Evolutionary conservation across 1,140 invertebrate species (phyloP).

Genomic region (Orussus abietinus): DNA sequence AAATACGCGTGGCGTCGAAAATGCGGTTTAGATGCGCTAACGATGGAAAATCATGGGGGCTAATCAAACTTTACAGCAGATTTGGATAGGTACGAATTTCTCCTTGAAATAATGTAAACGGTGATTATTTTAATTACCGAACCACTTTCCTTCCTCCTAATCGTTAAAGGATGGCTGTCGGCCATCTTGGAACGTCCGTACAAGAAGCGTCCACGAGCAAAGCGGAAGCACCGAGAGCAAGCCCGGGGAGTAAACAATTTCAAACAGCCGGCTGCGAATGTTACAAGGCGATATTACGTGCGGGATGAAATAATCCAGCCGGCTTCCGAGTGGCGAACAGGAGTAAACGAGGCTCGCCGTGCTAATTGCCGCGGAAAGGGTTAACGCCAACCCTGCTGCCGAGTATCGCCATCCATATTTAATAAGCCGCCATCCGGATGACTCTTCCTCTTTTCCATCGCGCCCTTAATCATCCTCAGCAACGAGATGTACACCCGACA

Average conservation of each 20-base stretch:
- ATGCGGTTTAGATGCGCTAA: too few relatives aligned
- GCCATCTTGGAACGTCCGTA: constrained; percentile 1
- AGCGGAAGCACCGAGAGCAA: constrained; percentile 32
- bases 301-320: constrained; percentile 48
- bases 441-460: constrained; percentile 21
- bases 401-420: constrained; percentile 50
- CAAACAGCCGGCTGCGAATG: constrained; percentile 47
- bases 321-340: constrained; percentile 40
- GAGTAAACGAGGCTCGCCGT: constrained; percentile 45
- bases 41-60: too few relatives aligned
- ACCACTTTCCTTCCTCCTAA: constrained; percentile 10
- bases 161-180: constrained; percentile 15
- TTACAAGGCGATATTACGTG: constrained; percentile 49
- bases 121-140: constrained; percentile 35
- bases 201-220: constrained; percentile 33
- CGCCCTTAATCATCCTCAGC: too few relatives aligned
- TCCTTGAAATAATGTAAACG: too few relatives aligned
- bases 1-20: too few relatives aligned
- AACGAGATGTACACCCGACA: too few relatives aligned
- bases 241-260: constrained; percentile 44
- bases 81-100: too few relatives aligned
- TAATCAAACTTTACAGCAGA: too few relatives aligned
- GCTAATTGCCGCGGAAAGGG: constrained; percentile 49
- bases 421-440: constrained; percentile 32
- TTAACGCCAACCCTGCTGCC: constrained; percentile 34